Percentiles rank a stretch among this genome's conserved stretches.
Evolutionary conservation across 2,797 vertebrate genomes (phyloP).

Genomic region (Aulostomus chinensis): DNA sequence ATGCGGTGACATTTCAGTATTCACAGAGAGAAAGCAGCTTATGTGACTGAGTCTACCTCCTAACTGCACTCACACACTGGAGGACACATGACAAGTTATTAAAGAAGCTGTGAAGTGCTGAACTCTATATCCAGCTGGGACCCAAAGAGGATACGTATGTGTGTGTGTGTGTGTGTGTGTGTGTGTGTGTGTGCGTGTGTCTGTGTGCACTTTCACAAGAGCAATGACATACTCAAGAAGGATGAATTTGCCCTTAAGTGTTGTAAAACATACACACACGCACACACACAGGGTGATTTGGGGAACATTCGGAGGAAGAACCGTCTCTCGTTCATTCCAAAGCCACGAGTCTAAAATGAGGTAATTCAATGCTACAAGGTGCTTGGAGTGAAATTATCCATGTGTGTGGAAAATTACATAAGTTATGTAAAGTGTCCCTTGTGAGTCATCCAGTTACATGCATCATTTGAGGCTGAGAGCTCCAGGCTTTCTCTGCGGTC

Average conservation of each 20-base stretch:
- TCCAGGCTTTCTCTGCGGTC: slow-evolving; percentile 10
- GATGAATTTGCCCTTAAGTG: slow-evolving; percentile 39
- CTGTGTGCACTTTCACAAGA: slow-evolving; percentile 5
- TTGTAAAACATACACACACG: slow-evolving; percentile 9
- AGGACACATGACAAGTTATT: slow-evolving; percentile 49
- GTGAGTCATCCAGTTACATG: slow-evolving; percentile 35
- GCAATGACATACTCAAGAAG: slow-evolving; percentile 36
- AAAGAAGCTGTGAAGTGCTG: slow-evolving; percentile 44
- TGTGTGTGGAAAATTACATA: slow-evolving; percentile 31
- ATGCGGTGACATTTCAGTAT: slow-evolving; percentile 3
- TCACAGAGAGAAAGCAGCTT: background rate
- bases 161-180: slow-evolving; percentile 13
- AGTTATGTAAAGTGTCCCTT: slow-evolving; percentile 25
- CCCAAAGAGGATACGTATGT: slow-evolving; percentile 25
- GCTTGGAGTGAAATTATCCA: slow-evolving; percentile 32
- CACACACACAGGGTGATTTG: slow-evolving; percentile 8
- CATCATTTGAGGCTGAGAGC: slow-evolving; percentile 32
- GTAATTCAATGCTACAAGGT: slow-evolving; percentile 14
- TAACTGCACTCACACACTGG: slow-evolving; percentile 5
- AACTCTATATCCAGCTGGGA: slow-evolving; percentile 55
- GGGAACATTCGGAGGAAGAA: slow-evolving; percentile 25
- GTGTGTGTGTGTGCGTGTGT: slow-evolving; percentile 7
- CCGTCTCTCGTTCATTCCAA: slow-evolving; percentile 14
- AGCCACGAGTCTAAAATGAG: slow-evolving; percentile 11
- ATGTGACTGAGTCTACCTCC: slow-evolving; percentile 23